These are phyloP conservation scores for Petrophora chlorosata DNA, from an alignment of 2,888 invertebrate species.

Conservation along the genomic window DNA sequence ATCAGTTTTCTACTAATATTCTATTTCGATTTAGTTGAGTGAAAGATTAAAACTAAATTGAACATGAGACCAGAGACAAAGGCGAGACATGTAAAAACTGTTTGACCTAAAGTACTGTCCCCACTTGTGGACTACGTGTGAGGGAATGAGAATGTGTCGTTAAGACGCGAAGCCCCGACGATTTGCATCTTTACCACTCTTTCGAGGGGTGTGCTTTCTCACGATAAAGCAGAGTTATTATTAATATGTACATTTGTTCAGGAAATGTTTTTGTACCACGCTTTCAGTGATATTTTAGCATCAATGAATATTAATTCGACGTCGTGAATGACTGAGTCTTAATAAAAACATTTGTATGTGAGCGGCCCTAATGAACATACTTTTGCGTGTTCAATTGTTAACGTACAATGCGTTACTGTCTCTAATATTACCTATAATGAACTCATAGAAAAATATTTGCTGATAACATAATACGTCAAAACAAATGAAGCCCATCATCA, in stretches of 20 bases:
- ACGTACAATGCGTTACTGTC: no score
- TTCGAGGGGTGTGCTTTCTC: constrained; percentile 61
- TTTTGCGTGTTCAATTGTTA: no score
- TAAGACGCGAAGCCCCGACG: constrained; percentile 65
- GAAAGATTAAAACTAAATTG: neutral
- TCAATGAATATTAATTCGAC: constrained; percentile 21
- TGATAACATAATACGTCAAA: neutral
- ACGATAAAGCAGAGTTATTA: constrained; percentile 53
- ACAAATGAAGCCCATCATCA: constrained; percentile 10
- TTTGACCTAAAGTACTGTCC: constrained; percentile 2
- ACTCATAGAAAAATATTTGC: no score
- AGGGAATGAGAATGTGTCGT: constrained; percentile 74
- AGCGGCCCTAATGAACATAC: no score
- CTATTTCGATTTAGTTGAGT: neutral
- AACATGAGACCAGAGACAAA: neutral
- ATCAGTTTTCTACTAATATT: no score
- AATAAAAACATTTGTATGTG: constrained; percentile 18
- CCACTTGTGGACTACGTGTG: constrained; percentile 40
- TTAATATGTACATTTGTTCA: constrained; percentile 34
- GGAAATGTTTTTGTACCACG: constrained; percentile 18
- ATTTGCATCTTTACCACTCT: constrained; percentile 75
- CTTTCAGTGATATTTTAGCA: constrained; percentile 19
- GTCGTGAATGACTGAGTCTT: neutral
- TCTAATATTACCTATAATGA: no score
- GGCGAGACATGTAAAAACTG: neutral